Conservation (phyloP, 30 jellyfish, hydroid and myxozoan genomes). For the Phacellophora camtschatica region DNA sequence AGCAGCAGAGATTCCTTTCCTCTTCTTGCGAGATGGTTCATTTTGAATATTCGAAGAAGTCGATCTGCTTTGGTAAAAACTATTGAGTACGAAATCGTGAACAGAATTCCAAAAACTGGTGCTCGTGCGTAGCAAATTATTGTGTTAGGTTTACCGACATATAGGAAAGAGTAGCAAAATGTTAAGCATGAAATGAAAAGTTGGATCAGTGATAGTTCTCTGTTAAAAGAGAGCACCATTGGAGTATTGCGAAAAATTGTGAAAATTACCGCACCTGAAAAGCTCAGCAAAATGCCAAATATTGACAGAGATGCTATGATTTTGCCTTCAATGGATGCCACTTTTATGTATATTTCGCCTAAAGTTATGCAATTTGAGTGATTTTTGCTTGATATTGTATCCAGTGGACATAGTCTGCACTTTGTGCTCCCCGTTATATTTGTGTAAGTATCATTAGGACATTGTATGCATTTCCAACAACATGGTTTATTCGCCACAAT, state of each 20-base stretch:
- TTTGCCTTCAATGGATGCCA: slow-evolving; percentile 19
- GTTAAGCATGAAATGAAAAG: background rate
- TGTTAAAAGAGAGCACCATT: slow-evolving; percentile 54
- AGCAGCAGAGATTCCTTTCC: slow-evolving; percentile 9
- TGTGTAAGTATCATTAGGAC: slow-evolving; percentile 65
- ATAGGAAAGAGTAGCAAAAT: slow-evolving; percentile 31
- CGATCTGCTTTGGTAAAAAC: slow-evolving; percentile 66
- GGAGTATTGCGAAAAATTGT: slow-evolving; percentile 43
- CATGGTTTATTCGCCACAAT: slow-evolving; percentile 25
- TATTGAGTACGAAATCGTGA: slow-evolving; percentile 44
- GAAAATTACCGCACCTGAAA: background rate
- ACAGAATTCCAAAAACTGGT: slow-evolving; percentile 33
- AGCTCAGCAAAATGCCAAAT: slow-evolving; percentile 25
- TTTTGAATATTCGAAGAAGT: slow-evolving; percentile 66
- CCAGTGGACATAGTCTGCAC: slow-evolving; percentile 36
- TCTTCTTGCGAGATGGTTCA: slow-evolving; percentile 22
- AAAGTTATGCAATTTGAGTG: slow-evolving; percentile 28
- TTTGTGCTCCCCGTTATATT: slow-evolving; percentile 5
- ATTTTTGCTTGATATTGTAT: slow-evolving; percentile 9
- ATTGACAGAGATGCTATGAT: background rate
- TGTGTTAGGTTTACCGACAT: slow-evolving; percentile 7
- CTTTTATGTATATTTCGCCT: background rate
- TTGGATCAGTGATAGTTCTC: slow-evolving; percentile 53
- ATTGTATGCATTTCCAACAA: slow-evolving; percentile 72
- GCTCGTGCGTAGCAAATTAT: slow-evolving; percentile 47